phyloP scores from a whole-genome alignment of 2,113 vertebrate species.

The Columba livia region DNA sequence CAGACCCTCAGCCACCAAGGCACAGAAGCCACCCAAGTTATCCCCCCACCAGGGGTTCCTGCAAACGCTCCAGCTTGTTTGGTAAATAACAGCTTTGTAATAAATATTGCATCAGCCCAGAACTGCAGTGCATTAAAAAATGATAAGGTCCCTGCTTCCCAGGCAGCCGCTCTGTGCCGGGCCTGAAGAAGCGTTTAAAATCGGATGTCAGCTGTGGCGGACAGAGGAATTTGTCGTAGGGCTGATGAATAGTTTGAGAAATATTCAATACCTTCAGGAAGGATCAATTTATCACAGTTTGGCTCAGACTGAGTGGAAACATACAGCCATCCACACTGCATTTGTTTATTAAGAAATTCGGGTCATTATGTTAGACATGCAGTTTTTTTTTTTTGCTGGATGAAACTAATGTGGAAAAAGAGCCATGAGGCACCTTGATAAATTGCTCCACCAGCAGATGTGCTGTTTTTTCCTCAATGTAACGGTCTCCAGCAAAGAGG shows the following conservation, averaged over 20 bases:
- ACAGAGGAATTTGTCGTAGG: conserved; percentile 78
- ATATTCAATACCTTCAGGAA: conserved; percentile 19
- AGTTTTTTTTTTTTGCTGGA: not conserved
- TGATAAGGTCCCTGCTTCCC: conserved; percentile 58
- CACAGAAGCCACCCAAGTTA: rapidly evolving
- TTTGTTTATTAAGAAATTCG: not conserved
- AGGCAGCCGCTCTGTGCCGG: not conserved
- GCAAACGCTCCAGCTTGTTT: not conserved
- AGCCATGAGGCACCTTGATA: not conserved
- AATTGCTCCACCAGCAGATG: conserved; percentile 39
- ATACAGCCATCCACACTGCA: not conserved
- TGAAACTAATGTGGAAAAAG: not conserved
- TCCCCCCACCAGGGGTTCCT: not conserved
- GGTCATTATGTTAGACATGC: not conserved
- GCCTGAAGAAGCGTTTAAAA: conserved; percentile 69
- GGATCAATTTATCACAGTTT: conserved; percentile 55
- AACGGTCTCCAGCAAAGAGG: not conserved
- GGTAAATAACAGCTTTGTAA: conserved; percentile 64
- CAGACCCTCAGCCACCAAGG: not conserved
- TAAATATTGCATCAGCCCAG: conserved; percentile 75
- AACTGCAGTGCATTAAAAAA: conserved; percentile 73
- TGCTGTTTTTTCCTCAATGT: rapidly evolving
- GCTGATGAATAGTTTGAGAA: conserved; percentile 78
- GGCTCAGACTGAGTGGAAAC: conserved; percentile 13
- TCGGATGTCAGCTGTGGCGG: conserved; percentile 69